phyloP scores from a whole-genome alignment of 2,113 vertebrate genomes.

The Epinephelus moara region DNA sequence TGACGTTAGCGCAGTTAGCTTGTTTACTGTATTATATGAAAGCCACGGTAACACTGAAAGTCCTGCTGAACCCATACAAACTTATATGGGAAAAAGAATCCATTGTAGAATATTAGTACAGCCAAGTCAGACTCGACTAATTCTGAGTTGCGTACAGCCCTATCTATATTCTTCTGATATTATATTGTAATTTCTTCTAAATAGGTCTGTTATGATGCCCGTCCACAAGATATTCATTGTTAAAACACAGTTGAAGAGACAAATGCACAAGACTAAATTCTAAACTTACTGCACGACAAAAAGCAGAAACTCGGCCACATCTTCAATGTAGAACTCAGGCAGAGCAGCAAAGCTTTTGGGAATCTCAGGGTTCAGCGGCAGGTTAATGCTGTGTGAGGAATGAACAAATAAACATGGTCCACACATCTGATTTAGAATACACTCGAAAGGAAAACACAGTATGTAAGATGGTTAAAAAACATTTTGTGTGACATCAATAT shows the following conservation, averaged over 20 bases:
- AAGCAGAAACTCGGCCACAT: constrained; percentile 99
- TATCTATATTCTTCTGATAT: not conserved
- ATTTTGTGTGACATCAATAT: not conserved
- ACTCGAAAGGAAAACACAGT: not conserved
- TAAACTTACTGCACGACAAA: constrained; percentile 99
- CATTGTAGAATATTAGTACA: no score
- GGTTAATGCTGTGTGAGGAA: constrained; percentile 85
- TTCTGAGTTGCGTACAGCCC: no score
- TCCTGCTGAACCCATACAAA: no score
- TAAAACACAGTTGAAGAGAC: not conserved
- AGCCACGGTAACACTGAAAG: no score
- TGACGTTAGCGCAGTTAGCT: no score
- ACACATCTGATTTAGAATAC: not conserved
- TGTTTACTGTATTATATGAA: no score
- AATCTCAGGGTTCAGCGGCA: constrained; percentile 95
- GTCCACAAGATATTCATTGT: not conserved
- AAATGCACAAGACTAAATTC: not conserved
- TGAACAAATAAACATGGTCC: not conserved
- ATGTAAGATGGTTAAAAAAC: not conserved
- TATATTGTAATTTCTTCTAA: not conserved
- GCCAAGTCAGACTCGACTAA: no score
- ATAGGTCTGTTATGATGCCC: not conserved
- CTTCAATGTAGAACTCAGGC: constrained; percentile 99
- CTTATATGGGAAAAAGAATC: no score
- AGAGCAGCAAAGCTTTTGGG: constrained; percentile 97